A percentile compares a stretch with the other conserved stretches of the same genome.
Evolutionary conservation across 2,888 invertebrate genomes (phyloP).

Genomic region (Macropis europaea): DNA sequence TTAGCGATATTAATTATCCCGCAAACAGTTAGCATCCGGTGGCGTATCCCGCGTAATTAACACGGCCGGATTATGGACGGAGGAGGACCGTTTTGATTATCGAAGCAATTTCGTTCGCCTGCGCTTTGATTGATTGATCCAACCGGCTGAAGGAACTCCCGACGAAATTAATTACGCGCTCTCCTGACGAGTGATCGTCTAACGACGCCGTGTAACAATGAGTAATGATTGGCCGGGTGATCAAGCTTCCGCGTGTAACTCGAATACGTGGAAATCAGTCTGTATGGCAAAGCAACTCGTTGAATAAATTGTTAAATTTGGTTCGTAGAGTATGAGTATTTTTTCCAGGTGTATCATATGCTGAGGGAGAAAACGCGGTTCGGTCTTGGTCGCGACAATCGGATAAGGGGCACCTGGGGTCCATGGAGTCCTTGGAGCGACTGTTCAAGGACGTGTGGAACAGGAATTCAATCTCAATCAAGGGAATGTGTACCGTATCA

Average conservation of each 20-base stretch:
- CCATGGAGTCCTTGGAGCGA: slow-evolving; percentile 88
- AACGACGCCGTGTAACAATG: slow-evolving; percentile 8
- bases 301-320: too few relatives aligned
- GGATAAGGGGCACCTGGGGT: slow-evolving; percentile 83
- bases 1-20: slow-evolving; percentile 52
- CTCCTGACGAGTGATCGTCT: slow-evolving; percentile 9
- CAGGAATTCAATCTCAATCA: slow-evolving; percentile 87
- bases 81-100: slow-evolving; percentile 43
- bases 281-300: too few relatives aligned
- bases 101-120: slow-evolving; percentile 19
- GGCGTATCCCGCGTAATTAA: slow-evolving; percentile 43
- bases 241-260: not conserved
- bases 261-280: too few relatives aligned
- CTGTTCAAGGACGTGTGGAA: slow-evolving; percentile 89
- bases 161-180: slow-evolving; percentile 22
- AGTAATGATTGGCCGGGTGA: slow-evolving; percentile 1
- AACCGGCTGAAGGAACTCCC: not conserved
- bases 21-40: slow-evolving; percentile 44
- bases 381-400: slow-evolving; percentile 70
- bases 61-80: slow-evolving; percentile 23
- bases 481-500: slow-evolving; percentile 84
- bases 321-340: too few relatives aligned
- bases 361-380: slow-evolving; percentile 73
- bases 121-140: slow-evolving; percentile 30
- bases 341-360: slow-evolving; percentile 74